These are phyloP conservation scores for Tyrannus savana DNA, from an alignment of 2,113 vertebrate genomes.

Conservation along the genomic window DNA sequence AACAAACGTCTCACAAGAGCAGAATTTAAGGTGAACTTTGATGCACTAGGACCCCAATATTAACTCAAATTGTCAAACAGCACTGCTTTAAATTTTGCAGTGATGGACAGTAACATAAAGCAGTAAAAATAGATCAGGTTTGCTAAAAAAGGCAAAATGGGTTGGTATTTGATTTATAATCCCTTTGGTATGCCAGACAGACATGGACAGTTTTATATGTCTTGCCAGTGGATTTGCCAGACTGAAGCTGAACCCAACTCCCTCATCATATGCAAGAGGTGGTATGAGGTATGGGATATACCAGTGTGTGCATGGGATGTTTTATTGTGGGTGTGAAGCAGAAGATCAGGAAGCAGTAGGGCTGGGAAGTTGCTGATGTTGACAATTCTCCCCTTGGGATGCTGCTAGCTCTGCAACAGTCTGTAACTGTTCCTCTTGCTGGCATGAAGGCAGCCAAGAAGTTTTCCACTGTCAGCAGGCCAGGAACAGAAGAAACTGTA, in stretches of 20 bases:
- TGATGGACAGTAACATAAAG: neutral
- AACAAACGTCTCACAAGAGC: neutral
- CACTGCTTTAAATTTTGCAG: neutral
- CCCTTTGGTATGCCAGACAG: neutral
- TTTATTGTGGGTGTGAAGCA: neutral
- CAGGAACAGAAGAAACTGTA: neutral
- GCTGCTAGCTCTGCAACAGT: neutral
- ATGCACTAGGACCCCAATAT: neutral
- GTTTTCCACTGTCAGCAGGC: neutral
- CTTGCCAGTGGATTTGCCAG: neutral
- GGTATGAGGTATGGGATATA: neutral
- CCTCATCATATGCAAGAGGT: fast-evolving
- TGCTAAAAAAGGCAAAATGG: neutral
- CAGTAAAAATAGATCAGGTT: fast-evolving
- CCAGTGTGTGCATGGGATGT: fast-evolving
- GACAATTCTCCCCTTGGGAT: neutral
- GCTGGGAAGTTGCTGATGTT: neutral
- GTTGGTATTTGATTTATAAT: neutral
- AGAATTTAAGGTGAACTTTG: neutral
- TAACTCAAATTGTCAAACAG: neutral
- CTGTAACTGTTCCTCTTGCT: neutral
- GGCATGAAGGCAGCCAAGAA: neutral
- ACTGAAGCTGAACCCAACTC: neutral
- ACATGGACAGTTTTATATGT: fast-evolving
- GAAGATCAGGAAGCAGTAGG: neutral